phyloP scores from a whole-genome alignment of 2,797 vertebrate species.

The Neopelma chrysocephalum region DNA sequence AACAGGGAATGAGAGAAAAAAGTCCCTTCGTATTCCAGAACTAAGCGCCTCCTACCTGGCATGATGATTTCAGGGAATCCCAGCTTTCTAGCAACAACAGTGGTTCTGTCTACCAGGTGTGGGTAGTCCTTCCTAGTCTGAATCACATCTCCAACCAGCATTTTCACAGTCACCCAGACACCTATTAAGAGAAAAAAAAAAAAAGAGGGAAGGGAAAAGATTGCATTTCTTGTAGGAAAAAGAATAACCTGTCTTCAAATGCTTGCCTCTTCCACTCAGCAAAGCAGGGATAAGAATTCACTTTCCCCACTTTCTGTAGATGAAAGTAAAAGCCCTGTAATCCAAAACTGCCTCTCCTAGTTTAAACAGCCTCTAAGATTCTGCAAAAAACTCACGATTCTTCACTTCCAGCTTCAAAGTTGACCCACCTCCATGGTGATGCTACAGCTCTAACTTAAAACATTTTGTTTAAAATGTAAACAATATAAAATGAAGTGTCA shows the following conservation, averaged over 20 bases:
- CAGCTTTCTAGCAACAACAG: conserved; percentile 92
- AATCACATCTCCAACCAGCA: conserved; percentile 90
- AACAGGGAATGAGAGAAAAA: neutral
- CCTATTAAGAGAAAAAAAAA: conserved; percentile 68
- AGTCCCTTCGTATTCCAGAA: neutral
- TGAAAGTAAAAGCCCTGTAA: neutral
- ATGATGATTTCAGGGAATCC: conserved; percentile 99
- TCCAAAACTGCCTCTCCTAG: neutral
- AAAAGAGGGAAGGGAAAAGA: too few species aligned
- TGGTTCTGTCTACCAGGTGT: conserved; percentile 95
- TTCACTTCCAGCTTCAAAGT: neutral
- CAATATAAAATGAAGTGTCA: neutral
- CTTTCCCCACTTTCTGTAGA: neutral
- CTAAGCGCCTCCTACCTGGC: conserved; percentile 80
- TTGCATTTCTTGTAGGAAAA: neutral
- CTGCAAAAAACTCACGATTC: neutral
- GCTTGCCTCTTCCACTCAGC: neutral
- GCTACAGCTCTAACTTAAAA: neutral
- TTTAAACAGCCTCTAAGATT: neutral
- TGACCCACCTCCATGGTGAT: neutral
- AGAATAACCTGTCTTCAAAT: neutral
- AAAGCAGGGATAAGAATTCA: neutral
- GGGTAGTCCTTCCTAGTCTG: conserved; percentile 96
- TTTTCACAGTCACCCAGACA: conserved; percentile 96
- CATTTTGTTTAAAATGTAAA: neutral